Conservation (phyloP, 2,113 vertebrate genomes). For the Melanerpes formicivorus region DNA sequence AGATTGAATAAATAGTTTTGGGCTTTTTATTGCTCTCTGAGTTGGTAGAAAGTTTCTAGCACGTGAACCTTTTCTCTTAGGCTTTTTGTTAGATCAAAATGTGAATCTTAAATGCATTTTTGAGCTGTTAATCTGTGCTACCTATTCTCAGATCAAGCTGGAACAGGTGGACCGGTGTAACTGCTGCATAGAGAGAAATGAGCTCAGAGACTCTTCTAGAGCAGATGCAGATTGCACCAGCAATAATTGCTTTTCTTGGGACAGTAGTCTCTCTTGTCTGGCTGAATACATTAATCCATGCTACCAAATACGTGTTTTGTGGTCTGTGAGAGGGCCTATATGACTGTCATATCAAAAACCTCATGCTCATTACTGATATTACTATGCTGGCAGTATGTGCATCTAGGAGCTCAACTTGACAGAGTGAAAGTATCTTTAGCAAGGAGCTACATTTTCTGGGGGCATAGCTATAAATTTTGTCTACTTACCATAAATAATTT, state of each 20-base stretch:
- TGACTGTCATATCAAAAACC: background rate
- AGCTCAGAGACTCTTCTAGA: background rate
- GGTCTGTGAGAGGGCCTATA: background rate
- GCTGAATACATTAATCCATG: background rate
- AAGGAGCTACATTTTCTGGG: background rate
- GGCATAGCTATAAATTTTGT: background rate
- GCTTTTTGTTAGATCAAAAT: constrained; percentile 25
- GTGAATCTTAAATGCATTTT: background rate
- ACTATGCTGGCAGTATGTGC: background rate
- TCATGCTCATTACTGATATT: background rate
- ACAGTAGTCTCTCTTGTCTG: background rate
- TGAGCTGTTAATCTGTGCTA: background rate
- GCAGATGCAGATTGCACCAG: background rate
- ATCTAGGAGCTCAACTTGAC: background rate
- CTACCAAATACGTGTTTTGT: background rate
- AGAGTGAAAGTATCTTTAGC: background rate
- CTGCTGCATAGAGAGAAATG: constrained; percentile 1
- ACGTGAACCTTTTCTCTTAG: background rate
- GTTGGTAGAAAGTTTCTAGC: background rate
- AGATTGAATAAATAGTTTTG: background rate
- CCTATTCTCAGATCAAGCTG: background rate
- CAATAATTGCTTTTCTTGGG: constrained; percentile 15
- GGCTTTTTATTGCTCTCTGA: background rate
- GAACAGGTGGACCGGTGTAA: background rate
- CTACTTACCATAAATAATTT: background rate